Base-by-base conservation (phyloP, 2,888 invertebrate species). In the Aethes cnicana region DNA sequence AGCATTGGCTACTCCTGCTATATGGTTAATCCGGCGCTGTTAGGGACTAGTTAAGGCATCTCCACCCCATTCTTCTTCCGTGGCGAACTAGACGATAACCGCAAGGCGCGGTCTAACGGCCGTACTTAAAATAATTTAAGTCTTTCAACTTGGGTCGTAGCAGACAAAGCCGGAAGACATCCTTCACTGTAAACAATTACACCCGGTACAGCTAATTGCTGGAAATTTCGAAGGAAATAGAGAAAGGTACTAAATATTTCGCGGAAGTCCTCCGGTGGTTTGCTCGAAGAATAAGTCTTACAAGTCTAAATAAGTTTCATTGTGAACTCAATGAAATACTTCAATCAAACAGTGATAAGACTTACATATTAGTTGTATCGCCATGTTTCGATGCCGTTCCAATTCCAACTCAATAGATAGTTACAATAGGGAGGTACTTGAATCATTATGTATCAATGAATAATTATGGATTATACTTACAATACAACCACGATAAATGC, bases 171-270 rank as follows among this genome's bases (percentile, higher is more conserved):
- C 80, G 62, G 67, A 59, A 71, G 73, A 77, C 83, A 85, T 86
- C 86, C 87, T 87, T 87, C 87, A 87, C 85, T 64, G 68, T 81
- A 83, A 83, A 84, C 84, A 85, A 81, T 85, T 84, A 80, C 76
- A 77, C 77, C 81, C 78, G 74, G 72, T 69, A 69, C 54, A 50
- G 65, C 66, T 81, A 80, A 81, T 77, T 77, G 68, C 66, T 61
- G 55, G 55, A 62, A 62, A 47, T 54, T 63, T 62, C 58, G 35
- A 41, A 16, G 21, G 36, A 12, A 35, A 26, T 33, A 49, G 1
- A 11, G 11, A 30, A 47, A 26, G 23, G 16, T 36, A 17, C 8
- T 4, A 17, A 18, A 39, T 3, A 12, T 28, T 28, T 3, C 20
- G 20, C 6, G 6, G 6, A 20, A 4, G 9, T 33, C 16, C 8